Evolutionary conservation across 2,113 vertebrate species (phyloP).

Genomic region (Petaurus breviceps): DNA sequence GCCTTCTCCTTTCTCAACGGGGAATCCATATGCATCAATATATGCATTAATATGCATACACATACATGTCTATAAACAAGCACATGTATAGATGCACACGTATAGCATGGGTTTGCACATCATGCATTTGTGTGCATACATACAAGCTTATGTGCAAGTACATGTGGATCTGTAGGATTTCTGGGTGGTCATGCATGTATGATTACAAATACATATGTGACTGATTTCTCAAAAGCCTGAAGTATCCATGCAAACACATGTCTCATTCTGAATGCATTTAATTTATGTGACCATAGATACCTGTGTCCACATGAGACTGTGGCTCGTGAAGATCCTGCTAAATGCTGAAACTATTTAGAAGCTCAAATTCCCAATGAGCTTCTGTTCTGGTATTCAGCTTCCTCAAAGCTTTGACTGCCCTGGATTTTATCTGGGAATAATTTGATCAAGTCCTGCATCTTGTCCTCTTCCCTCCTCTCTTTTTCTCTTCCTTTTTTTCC

Average conservation of each 20-base stretch:
- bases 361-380: background rate
- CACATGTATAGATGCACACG: too few species aligned
- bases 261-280: background rate
- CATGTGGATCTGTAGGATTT: background rate
- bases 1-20: background rate
- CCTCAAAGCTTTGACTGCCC: background rate
- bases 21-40: too few species aligned
- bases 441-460: background rate
- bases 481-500: background rate
- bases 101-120: too few species aligned
- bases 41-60: too few species aligned
- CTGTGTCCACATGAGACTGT: background rate
- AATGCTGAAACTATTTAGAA: background rate
- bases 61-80: too few species aligned
- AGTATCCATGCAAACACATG: rapidly evolving
- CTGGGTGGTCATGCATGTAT: too few species aligned
- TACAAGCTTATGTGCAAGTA: background rate
- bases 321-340: background rate
- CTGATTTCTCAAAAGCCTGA: background rate
- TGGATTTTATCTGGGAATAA: background rate
- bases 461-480: too few species aligned
- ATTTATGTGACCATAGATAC: background rate
- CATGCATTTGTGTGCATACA: too few species aligned
- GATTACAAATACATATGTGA: background rate
- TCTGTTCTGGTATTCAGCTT: background rate